Evolutionary conservation across 1,140 invertebrate species (phyloP).

Genomic region (Eubasilissa regina): DNA sequence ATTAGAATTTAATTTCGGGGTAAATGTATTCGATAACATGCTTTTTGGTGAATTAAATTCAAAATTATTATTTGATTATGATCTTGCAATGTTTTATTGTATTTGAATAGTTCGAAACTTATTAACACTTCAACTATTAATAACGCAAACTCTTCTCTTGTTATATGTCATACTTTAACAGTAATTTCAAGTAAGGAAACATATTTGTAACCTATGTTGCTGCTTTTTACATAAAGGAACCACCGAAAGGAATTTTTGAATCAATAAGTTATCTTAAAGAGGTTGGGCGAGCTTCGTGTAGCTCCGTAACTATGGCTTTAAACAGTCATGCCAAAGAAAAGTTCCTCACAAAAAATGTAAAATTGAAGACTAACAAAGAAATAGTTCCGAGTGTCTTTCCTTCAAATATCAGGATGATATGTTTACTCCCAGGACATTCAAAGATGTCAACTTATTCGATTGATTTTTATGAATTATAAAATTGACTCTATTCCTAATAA

Average conservation of each 20-base stretch:
- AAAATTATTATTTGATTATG: too few relatives aligned
- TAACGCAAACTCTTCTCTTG: conserved; percentile 5
- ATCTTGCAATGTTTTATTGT: not conserved
- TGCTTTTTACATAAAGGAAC: not conserved
- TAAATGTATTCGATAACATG: too few relatives aligned
- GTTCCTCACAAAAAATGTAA: conserved; percentile 16
- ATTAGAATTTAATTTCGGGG: too few relatives aligned
- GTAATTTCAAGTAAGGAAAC: not conserved
- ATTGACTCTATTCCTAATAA: too few relatives aligned
- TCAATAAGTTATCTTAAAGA: not conserved
- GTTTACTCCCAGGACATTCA: not conserved
- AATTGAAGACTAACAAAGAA: not conserved
- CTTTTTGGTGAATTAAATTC: too few relatives aligned
- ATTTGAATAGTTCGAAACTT: not conserved
- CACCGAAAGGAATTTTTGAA: conserved; percentile 15
- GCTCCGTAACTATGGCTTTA: conserved; percentile 7
- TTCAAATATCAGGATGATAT: not conserved
- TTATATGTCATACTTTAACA: not conserved
- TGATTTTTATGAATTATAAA: not conserved
- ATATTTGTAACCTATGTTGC: not conserved
- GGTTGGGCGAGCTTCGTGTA: not conserved
- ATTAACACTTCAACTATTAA: not conserved
- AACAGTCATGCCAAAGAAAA: conserved; percentile 8
- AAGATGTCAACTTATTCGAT: not conserved
- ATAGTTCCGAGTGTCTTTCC: not conserved